Base-by-base conservation (phyloP, 2,113 vertebrate species). In the Pontoporia blainvillei region DNA sequence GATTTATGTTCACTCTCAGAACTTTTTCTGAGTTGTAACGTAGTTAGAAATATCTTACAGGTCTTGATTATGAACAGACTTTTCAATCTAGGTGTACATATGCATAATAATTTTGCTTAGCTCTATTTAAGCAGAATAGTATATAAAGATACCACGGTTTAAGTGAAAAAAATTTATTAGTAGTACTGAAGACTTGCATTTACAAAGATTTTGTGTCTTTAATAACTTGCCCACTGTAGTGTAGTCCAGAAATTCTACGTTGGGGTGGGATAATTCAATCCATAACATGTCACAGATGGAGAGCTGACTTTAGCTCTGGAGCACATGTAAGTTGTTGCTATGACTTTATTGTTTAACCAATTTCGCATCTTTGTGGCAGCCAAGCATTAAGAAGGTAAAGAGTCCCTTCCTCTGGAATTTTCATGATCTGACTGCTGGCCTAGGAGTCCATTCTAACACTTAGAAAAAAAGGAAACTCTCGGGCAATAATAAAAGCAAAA, bases 81-180 rank as follows among this genome's bases (percentile, higher is more conserved):
- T 34, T 79, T 86, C 39, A 17, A 18, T 61, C 59, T 66, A 29
- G 9, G 52, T 71, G 6, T n/a, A 49, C 36, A 15, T 4, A 23
- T 54, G 20, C 7, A 25, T 75, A 85, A 46, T 23, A 91, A 52
- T 84, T 90, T 86, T 83, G 13, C 61, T 94, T 89, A 17, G 61
- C 62, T 84, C 14, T 52, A 0, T 54, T 72, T n/a, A 67, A 59
- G 15, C 39, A 41, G 12, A 62, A 57, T 3, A 23, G 27, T 82
- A 12, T 76, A 5, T 41, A 86, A 78, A 62, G 54, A 86, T 31
- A 31, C 17, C 25, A 21, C 31, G 39, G 61, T 31, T 18, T 67
- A 83, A 64, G 27, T 94, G 81, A 18, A 89, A 34, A 82, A 66
- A 29, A 49, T 46, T 27, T 36, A 18, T 21, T 46, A 41, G 1